Evolutionary conservation across 1,140 invertebrate species (phyloP).

Genomic region (Patella vulgata): DNA sequence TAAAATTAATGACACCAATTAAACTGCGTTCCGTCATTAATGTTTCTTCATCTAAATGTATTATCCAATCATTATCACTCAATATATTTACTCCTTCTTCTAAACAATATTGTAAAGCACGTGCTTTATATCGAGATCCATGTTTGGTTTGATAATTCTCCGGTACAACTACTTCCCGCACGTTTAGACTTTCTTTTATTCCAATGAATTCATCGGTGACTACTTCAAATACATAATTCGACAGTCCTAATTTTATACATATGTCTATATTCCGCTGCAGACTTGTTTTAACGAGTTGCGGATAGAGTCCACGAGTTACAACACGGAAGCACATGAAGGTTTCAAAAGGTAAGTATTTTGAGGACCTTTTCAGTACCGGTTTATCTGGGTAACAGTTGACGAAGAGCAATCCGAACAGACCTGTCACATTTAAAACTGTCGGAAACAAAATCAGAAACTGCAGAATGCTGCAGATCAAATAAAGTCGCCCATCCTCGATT

Average conservation of each 20-base stretch:
- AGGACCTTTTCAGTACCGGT: slow-evolving; percentile 88
- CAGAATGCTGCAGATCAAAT: too few species aligned
- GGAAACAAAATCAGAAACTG: slow-evolving; percentile 44
- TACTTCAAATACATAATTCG: slow-evolving; percentile 97
- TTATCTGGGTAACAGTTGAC: slow-evolving; percentile 96
- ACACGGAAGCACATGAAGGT: slow-evolving; percentile 95
- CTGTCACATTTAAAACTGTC: slow-evolving; percentile 42
- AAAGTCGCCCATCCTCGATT: too few species aligned
- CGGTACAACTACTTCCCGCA: slow-evolving; percentile 88
- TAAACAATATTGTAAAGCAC: slow-evolving; percentile 96
- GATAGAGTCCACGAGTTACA: slow-evolving; percentile 94
- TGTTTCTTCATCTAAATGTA: too few species aligned
- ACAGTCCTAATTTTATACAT: slow-evolving; percentile 88
- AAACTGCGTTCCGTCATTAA: slow-evolving; percentile 89
- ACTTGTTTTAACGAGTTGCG: slow-evolving; percentile 88
- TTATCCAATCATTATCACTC: too few species aligned
- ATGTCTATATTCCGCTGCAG: slow-evolving; percentile 87
- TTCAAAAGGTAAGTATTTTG: slow-evolving; percentile 90
- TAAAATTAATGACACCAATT: slow-evolving; percentile 94
- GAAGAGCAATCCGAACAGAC: slow-evolving; percentile 72
- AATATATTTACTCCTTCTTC: too few species aligned
- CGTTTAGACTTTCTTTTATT: slow-evolving; percentile 76
- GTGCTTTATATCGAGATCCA: slow-evolving; percentile 93
- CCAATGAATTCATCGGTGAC: slow-evolving; percentile 91
- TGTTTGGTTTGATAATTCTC: slow-evolving; percentile 84